Evolutionary conservation across 1,140 invertebrate species (phyloP).

Genomic region (Rhizoglyphus robini): DNA sequence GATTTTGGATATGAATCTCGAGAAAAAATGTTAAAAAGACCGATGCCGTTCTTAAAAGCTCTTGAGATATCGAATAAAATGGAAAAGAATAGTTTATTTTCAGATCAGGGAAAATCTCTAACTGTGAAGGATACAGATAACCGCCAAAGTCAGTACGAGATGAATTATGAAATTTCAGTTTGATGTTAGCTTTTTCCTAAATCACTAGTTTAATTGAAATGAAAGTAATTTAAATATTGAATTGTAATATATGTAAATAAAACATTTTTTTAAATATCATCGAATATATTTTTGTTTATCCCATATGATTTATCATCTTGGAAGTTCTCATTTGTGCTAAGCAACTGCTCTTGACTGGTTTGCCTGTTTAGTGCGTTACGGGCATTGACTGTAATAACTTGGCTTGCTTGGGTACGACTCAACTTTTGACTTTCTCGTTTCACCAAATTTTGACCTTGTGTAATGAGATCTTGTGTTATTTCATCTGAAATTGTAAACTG

Average conservation of each 20-base stretch:
- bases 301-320: neutral
- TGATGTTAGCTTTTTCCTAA: too few species aligned
- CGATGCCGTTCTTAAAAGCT: conserved; percentile 80
- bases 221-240: neutral
- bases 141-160: conserved; percentile 76
- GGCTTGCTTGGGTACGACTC: neutral
- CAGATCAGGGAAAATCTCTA: conserved; percentile 21
- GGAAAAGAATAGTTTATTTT: conserved; percentile 26
- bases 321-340: neutral
- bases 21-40: conserved; percentile 40
- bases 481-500: conserved; percentile 89
- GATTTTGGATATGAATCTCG: neutral
- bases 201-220: neutral
- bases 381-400: neutral
- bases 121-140: conserved; percentile 40
- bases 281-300: conserved; percentile 7
- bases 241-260: conserved; percentile 6
- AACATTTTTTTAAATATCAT: conserved; percentile 8
- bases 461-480: conserved; percentile 75
- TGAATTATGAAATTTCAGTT: conserved; percentile 90
- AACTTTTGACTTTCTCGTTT: conserved; percentile 38
- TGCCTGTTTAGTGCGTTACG: neutral
- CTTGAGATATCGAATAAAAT: conserved; percentile 66
- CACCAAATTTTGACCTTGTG: conserved; percentile 79
- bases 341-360: neutral